Conservation (phyloP, 2,888 invertebrate species). For the Cecidostiba fungosa region DNA sequence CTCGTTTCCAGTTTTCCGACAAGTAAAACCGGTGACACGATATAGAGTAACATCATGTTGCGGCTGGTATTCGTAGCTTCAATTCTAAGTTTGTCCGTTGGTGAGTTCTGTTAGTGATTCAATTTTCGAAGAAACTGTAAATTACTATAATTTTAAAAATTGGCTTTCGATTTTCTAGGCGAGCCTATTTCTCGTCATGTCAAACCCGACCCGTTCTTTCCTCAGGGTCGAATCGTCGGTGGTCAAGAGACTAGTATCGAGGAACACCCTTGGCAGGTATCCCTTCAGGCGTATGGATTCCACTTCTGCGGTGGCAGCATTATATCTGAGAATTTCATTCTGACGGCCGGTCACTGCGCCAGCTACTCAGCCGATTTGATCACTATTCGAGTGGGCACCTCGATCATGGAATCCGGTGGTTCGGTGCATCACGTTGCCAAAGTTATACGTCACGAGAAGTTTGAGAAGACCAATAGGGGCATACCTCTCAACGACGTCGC, state of each 20-base stretch:
- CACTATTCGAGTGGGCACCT: conserved; percentile 79
- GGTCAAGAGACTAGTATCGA: conserved; percentile 80
- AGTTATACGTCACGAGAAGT: conserved; percentile 82
- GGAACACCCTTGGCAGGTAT: conserved; percentile 81
- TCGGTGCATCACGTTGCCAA: conserved; percentile 79
- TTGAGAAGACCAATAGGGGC: conserved; percentile 76
- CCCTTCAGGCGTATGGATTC: conserved; percentile 78
- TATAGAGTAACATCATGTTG: conserved; percentile 39
- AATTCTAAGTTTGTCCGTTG: neutral
- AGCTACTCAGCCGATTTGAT: conserved; percentile 64
- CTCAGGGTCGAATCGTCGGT: conserved; percentile 80
- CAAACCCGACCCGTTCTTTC: conserved; percentile 70
- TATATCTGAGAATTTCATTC: conserved; percentile 80
- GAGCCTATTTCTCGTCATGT: neutral
- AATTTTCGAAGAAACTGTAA: neutral
- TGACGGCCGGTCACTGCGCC: conserved; percentile 84
- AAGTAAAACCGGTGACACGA: neutral
- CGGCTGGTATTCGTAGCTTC: conserved; percentile 2
- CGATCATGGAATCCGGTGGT: conserved; percentile 81
- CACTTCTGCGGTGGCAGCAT: conserved; percentile 83
- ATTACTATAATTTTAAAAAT: neutral
- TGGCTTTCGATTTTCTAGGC: neutral
- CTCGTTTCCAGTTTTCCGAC: neutral
- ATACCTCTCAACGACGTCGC: conserved; percentile 82
- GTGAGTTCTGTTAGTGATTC: neutral